A percentile compares a stretch with the other conserved stretches of the same genome.
Conservation (phyloP, 2,888 invertebrate species). For the Hylaea fasciaria region DNA sequence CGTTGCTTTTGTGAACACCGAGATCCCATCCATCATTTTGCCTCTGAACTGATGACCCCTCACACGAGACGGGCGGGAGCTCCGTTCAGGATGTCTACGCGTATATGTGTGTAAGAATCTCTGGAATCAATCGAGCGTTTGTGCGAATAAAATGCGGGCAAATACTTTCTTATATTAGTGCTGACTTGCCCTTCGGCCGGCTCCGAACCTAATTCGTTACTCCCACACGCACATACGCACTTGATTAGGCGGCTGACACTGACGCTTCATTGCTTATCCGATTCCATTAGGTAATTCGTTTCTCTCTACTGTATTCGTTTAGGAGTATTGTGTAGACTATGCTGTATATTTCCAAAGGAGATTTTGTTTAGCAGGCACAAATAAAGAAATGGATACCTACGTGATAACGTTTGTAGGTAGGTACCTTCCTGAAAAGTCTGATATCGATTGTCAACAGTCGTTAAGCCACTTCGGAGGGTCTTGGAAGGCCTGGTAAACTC, state of each 20-base stretch:
- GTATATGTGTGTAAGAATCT: constrained; percentile 39
- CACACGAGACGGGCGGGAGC: constrained; percentile 55
- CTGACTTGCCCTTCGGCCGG: constrained; percentile 45
- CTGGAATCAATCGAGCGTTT: constrained; percentile 30
- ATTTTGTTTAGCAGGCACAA: neutral
- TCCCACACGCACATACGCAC: constrained; percentile 50
- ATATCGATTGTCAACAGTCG: no score
- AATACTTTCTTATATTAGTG: constrained; percentile 37
- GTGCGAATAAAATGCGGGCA: constrained; percentile 24
- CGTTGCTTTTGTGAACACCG: constrained; percentile 71
- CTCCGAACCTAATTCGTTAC: constrained; percentile 61
- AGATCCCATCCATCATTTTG: constrained; percentile 75
- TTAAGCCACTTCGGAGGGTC: no score
- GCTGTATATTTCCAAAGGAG: constrained; percentile 1
- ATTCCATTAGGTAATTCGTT: constrained; percentile 35
- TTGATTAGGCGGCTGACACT: constrained; percentile 61
- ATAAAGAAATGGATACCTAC: neutral
- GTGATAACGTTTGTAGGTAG: no score
- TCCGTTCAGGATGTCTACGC: constrained; percentile 50
- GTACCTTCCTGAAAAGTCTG: no score
- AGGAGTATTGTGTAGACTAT: constrained; percentile 9
- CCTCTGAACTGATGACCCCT: constrained; percentile 63
- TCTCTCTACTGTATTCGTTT: constrained; percentile 33
- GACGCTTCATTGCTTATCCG: constrained; percentile 48
- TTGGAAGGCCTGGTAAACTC: no score